A percentile compares a stretch with the other conserved stretches of the same genome.
phyloP scores from a whole-genome alignment of 2,888 invertebrate genomes.

The Andrena praecox region DNA sequence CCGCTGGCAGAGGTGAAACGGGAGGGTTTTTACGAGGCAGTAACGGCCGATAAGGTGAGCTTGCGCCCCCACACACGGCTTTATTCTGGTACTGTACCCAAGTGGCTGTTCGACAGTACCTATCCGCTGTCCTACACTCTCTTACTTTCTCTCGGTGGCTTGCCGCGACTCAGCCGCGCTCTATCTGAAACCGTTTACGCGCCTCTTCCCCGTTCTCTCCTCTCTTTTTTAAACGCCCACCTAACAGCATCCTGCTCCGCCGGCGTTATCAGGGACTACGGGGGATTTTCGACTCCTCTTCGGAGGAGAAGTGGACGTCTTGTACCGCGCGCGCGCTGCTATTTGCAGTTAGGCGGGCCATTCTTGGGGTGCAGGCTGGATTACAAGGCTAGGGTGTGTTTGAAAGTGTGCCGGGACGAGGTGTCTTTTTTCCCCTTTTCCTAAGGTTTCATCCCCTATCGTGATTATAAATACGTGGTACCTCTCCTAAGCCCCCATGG shows the following conservation, averaged over 20 bases:
- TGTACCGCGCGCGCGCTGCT: not conserved
- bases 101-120: constrained; percentile 83
- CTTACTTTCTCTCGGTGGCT: constrained; percentile 60
- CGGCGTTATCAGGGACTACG: constrained; percentile 31
- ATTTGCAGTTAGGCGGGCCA: not conserved
- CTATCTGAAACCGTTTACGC: constrained; percentile 79
- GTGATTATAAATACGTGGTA: too few species aligned
- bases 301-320: not conserved
- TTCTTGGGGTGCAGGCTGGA: not conserved
- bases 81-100: constrained; percentile 84
- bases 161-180: constrained; percentile 67
- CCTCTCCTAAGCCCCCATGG: too few species aligned
- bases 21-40: constrained; percentile 84
- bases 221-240: constrained; percentile 16
- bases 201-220: constrained; percentile 40
- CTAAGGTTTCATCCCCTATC: too few species aligned
- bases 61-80: constrained; percentile 80
- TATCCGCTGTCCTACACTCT: constrained; percentile 68
- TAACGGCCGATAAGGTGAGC: constrained; percentile 85
- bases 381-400: constrained; percentile 15
- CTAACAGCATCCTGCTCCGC: constrained; percentile 23
- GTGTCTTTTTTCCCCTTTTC: not conserved
- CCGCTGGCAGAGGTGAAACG: constrained; percentile 78
- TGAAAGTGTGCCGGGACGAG: constrained; percentile 16
- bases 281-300: constrained; percentile 32